Conservation (phyloP, 1,140 invertebrate genomes). For the Charaxes varanes region DNA sequence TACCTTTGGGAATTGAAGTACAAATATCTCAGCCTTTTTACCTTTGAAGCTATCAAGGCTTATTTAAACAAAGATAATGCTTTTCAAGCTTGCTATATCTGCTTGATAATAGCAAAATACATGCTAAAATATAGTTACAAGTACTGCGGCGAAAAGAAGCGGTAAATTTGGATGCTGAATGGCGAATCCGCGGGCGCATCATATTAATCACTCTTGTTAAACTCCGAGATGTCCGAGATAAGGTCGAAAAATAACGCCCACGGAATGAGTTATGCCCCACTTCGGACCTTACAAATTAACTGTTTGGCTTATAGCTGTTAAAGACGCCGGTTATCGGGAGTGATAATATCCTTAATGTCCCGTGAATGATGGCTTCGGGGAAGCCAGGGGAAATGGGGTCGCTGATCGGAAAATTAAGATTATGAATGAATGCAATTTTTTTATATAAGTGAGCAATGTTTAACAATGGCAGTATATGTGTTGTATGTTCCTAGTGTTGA, state of each 20-base stretch:
- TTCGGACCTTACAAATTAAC: conserved; percentile 43
- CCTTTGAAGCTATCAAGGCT: too few species aligned
- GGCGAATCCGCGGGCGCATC: conserved; percentile 23
- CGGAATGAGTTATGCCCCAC: conserved; percentile 32
- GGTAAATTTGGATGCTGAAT: conserved; percentile 33
- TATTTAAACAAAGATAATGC: too few species aligned
- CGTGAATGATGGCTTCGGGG: neutral
- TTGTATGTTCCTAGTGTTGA: too few species aligned
- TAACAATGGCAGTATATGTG: too few species aligned
- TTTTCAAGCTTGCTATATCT: too few species aligned
- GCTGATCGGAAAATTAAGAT: neutral
- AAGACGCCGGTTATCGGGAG: neutral
- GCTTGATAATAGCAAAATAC: too few species aligned
- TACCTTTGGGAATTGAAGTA: too few species aligned
- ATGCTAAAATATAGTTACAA: conserved; percentile 20
- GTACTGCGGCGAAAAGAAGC: conserved; percentile 20
- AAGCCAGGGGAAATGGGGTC: neutral
- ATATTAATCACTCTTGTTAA: conserved; percentile 57
- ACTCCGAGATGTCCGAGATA: conserved; percentile 41
- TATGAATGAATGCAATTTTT: neutral
- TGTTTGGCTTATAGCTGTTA: conserved; percentile 42
- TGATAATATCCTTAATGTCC: conserved; percentile 1
- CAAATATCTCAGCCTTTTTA: too few species aligned
- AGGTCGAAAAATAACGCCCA: conserved; percentile 44
- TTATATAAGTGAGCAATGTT: too few species aligned